Percentiles rank a stretch among this genome's conserved stretches.
Conservation (phyloP, 2,797 vertebrate species). For the Microtus californicus region DNA sequence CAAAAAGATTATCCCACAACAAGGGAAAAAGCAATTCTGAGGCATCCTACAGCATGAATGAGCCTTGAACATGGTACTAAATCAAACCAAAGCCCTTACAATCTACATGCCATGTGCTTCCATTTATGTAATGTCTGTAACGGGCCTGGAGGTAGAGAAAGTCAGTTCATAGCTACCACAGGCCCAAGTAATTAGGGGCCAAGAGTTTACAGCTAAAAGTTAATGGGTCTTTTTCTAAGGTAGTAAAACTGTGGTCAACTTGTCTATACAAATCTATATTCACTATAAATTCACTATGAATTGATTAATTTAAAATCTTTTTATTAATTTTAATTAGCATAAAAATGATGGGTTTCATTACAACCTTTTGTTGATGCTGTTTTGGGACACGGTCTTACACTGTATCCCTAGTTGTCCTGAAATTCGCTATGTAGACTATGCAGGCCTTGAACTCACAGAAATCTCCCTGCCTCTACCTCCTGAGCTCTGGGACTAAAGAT, state of each 20-base stretch:
- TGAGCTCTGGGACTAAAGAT: background rate
- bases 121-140: constrained; percentile 22
- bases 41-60: background rate
- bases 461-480: background rate
- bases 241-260: background rate
- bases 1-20: too few relatives aligned
- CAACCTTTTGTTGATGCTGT: background rate
- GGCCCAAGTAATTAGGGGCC: background rate
- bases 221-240: background rate
- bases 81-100: constrained; percentile 2
- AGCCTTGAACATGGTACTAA: background rate
- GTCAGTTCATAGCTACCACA: background rate
- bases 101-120: background rate
- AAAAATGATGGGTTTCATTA: background rate
- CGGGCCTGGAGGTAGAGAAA: constrained; percentile 19
- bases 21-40: background rate
- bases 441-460: background rate
- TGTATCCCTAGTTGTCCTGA: background rate
- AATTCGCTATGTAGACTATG: background rate
- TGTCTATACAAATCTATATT: background rate
- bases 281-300: background rate
- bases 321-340: background rate
- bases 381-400: background rate
- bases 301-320: background rate
- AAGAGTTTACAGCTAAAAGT: background rate